Evolutionary conservation across 2,113 vertebrate genomes (phyloP).

Genomic region (Gallinago undulata): DNA sequence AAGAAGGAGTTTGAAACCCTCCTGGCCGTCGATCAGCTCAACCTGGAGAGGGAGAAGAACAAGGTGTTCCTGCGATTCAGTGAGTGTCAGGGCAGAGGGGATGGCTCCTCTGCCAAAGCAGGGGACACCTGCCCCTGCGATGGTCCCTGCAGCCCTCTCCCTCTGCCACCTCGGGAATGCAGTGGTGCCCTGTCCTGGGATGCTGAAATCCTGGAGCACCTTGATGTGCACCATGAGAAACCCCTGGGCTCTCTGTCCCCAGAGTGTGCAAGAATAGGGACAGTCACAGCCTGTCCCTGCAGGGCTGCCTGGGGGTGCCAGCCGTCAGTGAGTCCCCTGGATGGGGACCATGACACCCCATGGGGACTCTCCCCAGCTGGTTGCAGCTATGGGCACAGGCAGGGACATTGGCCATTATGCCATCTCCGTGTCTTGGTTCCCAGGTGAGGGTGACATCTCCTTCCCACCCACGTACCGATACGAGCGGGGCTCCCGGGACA

Average conservation of each 20-base stretch:
- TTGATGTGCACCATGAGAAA: rapidly evolving
- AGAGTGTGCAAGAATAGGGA: neutral
- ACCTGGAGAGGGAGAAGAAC: constrained; percentile 81
- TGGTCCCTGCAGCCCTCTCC: neutral
- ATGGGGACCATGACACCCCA: neutral
- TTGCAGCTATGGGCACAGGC: neutral
- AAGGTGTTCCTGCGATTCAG: constrained; percentile 87
- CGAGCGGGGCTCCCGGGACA: constrained; percentile 84
- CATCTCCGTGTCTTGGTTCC: neutral
- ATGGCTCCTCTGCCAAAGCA: neutral
- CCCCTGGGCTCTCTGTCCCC: neutral
- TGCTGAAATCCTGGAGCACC: neutral
- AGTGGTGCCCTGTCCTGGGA: neutral
- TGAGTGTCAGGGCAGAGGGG: constrained; percentile 63
- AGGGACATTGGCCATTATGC: rapidly evolving
- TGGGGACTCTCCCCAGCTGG: too few species aligned
- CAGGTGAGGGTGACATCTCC: constrained; percentile 86
- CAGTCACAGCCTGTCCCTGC: too few species aligned
- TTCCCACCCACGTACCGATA: constrained; percentile 91
- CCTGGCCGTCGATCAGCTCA: constrained; percentile 88
- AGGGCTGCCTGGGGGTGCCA: neutral
- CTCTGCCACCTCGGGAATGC: neutral
- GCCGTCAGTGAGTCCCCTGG: rapidly evolving
- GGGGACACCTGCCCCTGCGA: neutral
- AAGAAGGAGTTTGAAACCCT: constrained; percentile 85